Evolutionary conservation across 1,140 invertebrate genomes (phyloP), one percentile per base, ranked within the genome.

Genomic region (Bemisia tabaci): DNA sequence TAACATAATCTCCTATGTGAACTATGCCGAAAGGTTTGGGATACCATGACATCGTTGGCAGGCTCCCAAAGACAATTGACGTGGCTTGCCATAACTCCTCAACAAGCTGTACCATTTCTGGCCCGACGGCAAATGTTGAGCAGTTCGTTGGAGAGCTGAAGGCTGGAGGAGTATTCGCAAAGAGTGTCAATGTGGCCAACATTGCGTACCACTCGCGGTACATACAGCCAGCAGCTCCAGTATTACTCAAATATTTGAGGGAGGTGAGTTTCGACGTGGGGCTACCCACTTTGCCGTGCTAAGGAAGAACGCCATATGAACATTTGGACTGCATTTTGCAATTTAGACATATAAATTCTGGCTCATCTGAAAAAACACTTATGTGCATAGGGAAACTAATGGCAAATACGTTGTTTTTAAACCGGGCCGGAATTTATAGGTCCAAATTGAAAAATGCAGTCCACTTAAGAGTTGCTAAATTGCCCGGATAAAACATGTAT

Each of bases 181-280:
- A 83, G 67, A 80, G 83, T 71, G 87, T 91, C 1, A 80, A 85
- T 12, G 87, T 85, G 68, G 82, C 83, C 65, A 85, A 86, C 59
- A 84, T 89, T 26, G 85, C 89, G 1, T 91, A 89, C 73, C 89
- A 91, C 74, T 92, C 90, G 24, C 81, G 82, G 68, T 90, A 89
- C 71, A 92, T 95, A 74, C 79, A 82, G 62, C 72, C 75, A 63
- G 81, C 83, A 65, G 88, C 89, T n/a, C 85, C 90, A 1, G 83
- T 79, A 39, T 78, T 97, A 21, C 74, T 91, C 12, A 78, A 83
- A 68, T 86, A 89, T 70, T 75, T 97, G 67, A 83, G 79, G 73
- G 78, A 89, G 75, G 84, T 91, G 1, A 79, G 83, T 68, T 27
- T 83, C 67, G 24, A 21, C 22, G n/a, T n/a, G n/a, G n/a, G n/a